Conservation (phyloP, 64 coral and sea anemone species). For the Stylophora pistillata region DNA sequence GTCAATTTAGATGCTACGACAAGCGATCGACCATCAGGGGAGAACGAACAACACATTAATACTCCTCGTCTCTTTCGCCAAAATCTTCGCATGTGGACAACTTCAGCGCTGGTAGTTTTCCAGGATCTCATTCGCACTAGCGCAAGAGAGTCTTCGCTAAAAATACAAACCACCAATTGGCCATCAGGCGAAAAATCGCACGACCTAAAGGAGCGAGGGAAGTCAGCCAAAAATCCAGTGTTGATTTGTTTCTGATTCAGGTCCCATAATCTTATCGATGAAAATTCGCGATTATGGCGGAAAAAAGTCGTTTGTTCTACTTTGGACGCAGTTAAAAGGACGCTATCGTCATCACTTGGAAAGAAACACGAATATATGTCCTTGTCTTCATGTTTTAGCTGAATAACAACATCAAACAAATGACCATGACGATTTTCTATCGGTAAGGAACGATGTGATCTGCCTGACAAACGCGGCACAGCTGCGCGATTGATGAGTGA, state of each 20-base stretch:
- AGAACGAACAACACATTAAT: constrained; percentile 86
- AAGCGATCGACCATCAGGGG: constrained; percentile 84
- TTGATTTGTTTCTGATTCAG: constrained; percentile 89
- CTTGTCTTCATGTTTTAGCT: constrained; percentile 95
- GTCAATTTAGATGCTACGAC: constrained; percentile 80
- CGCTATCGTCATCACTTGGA: constrained; percentile 89
- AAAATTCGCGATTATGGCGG: constrained; percentile 87
- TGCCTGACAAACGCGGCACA: constrained; percentile 73
- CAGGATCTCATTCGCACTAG: constrained; percentile 93
- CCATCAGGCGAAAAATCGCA: constrained; percentile 94
- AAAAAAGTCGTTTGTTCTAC: constrained; percentile 96
- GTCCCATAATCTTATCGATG: constrained; percentile 94
- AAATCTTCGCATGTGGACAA: constrained; percentile 91
- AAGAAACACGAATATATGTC: constrained; percentile 95
- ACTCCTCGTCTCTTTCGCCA: constrained; percentile 84
- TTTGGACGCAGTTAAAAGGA: constrained; percentile 84
- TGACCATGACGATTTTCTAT: constrained; percentile 61
- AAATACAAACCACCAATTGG: constrained; percentile 86
- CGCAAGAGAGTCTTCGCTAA: constrained; percentile 86
- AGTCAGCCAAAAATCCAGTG: constrained; percentile 89
- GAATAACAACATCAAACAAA: constrained; percentile 87
- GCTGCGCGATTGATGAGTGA: constrained; percentile 47
- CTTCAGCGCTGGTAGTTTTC: constrained; percentile 92
- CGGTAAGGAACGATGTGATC: constrained; percentile 77
- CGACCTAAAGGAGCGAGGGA: constrained; percentile 84